These are phyloP conservation scores for Siderastrea radians DNA, from an alignment of 92 coral and sea anemone species.

Conservation along the genomic window DNA sequence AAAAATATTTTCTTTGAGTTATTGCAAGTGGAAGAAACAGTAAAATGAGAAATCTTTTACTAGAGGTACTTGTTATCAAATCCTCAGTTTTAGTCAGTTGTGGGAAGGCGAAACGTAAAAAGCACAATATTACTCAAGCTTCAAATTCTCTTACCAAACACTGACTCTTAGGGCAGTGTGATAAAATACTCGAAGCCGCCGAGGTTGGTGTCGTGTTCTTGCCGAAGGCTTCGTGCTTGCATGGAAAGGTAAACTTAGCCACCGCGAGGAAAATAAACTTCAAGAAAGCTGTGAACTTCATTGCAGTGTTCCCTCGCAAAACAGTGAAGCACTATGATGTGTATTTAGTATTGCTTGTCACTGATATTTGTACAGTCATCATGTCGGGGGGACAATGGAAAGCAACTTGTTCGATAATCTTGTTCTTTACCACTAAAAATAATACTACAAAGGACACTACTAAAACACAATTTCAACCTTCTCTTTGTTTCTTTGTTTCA, in stretches of 20 bases:
- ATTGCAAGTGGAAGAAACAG: background rate
- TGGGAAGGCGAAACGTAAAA: background rate
- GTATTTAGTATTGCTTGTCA: too few relatives aligned
- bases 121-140: background rate
- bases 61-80: background rate
- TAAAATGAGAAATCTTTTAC: background rate
- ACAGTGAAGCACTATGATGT: too few relatives aligned
- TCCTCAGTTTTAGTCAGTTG: background rate
- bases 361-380: too few relatives aligned
- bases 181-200: background rate
- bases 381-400: too few relatives aligned
- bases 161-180: constrained; percentile 1
- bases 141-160: background rate
- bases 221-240: background rate
- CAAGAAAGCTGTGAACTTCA: background rate
- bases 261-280: background rate
- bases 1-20: background rate
- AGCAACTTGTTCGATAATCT: too few relatives aligned
- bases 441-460: too few relatives aligned
- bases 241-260: background rate
- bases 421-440: too few relatives aligned
- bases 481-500: too few relatives aligned
- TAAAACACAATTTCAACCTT: too few relatives aligned
- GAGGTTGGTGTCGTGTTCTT: background rate
- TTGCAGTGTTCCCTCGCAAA: too few relatives aligned